Conservation (phyloP, 2,888 invertebrate species). For the Dexiosoma caninum region DNA sequence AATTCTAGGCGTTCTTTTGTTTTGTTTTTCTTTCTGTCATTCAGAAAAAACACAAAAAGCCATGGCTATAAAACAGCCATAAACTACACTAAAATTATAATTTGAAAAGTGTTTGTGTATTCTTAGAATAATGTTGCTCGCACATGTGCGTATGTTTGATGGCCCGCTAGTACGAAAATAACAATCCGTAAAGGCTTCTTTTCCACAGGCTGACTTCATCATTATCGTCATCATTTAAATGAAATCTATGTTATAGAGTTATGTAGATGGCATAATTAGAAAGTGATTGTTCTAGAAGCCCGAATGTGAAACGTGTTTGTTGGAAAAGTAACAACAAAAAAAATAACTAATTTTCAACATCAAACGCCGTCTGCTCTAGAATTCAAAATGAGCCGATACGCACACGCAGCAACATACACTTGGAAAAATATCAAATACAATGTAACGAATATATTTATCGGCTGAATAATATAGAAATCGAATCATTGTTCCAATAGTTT, state of each 20-base stretch:
- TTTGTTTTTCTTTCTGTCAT: neutral
- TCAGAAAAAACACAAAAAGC: neutral
- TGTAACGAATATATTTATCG: no score
- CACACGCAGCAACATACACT: neutral
- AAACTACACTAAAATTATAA: slow-evolving; percentile 22
- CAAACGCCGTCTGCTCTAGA: neutral
- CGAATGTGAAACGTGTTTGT: slow-evolving; percentile 26
- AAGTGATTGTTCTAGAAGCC: slow-evolving; percentile 60
- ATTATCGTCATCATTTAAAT: slow-evolving; percentile 7
- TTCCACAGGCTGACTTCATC: slow-evolving; percentile 3
- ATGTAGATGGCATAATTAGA: slow-evolving; percentile 56
- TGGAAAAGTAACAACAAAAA: neutral
- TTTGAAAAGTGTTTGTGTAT: slow-evolving; percentile 17
- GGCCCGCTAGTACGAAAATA: neutral
- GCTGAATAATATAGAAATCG: no score
- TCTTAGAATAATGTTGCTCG: neutral
- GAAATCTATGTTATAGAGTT: slow-evolving; percentile 1
- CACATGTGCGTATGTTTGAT: neutral
- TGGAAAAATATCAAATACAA: no score
- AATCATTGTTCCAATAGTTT: no score
- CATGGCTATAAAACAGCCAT: slow-evolving; percentile 35
- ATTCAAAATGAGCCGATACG: no score
- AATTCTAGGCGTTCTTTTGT: slow-evolving; percentile 42
- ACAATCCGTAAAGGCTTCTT: neutral
- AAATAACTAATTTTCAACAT: neutral